Base-by-base conservation (phyloP, 2,797 vertebrate genomes). In the Corythornis leucogaster region DNA sequence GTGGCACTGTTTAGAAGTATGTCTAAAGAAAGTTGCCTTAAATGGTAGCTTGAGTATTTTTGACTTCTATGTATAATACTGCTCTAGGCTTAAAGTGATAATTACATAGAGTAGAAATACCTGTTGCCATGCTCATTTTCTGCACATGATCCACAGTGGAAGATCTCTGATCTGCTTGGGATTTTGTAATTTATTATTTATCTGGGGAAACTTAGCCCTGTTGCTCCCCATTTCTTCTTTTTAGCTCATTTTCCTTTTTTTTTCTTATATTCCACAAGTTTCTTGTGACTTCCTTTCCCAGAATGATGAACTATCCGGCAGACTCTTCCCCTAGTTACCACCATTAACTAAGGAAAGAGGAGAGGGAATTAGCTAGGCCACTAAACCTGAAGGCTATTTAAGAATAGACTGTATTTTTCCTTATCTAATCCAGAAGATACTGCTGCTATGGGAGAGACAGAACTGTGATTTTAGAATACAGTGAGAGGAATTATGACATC, bases 41-140 rank as follows among this genome's bases (percentile, higher is more conserved):
- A 87, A 95, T 75, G 68, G 61, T 58, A 80, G 58, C 68, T 59
- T 85, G 71, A 82, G 61, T 61, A 82, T 88, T 94, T 95, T 85
- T 80, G 87, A 85, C 51, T 92, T 84, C 54, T 81, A 88, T 86
- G 24, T 88, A 48, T 68, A 70, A 66, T 22, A 88, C 15, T 66
- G 71, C 75, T 90, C 26, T 67, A 74, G 75, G 91, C 57, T 84
- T 71, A 81, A 54, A 77, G 16, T 8, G 5, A 62, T 93, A 88
- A 91, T 85, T 91, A 38, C 26, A 62, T 7, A 2, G 4, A 85
- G 30, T n/a, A 86, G 78, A 71, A 90, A 87, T 87, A 58, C 54
- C 43, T 88, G 61, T 43, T 84, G 35, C 38, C 8, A 12, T 21
- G 16, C 17, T 82, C 61, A 53, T 89, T 93, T 88, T 81, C 64